Evolutionary conservation across 2,888 invertebrate genomes (phyloP).

Genomic region (Parascotia fuliginaria): DNA sequence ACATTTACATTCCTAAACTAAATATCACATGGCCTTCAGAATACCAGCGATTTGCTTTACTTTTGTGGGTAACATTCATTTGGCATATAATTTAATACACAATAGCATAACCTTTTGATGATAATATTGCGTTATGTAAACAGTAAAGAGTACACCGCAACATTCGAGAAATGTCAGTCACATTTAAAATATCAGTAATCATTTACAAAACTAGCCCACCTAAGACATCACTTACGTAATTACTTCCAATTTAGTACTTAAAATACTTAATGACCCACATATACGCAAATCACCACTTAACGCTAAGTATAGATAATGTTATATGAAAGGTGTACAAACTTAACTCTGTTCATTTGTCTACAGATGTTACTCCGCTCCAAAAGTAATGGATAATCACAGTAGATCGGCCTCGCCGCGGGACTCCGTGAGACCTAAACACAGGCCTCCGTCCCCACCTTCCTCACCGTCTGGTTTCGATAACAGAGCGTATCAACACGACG

Average conservation of each 20-base stretch:
- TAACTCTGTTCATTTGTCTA: conserved; percentile 32
- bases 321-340: not conserved
- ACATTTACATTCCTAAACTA: conserved; percentile 22
- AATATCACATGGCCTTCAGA: conserved; percentile 17
- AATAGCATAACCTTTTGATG: conserved; percentile 21
- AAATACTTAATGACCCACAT: conserved; percentile 35
- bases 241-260: not conserved
- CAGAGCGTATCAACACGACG: conserved; percentile 75
- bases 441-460: conserved; percentile 74
- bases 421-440: conserved; percentile 77
- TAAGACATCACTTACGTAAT: conserved; percentile 13
- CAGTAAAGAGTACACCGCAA: conserved; percentile 16
- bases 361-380: conserved; percentile 84
- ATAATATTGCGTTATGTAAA: conserved; percentile 14
- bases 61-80: conserved; percentile 9
- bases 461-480: conserved; percentile 78
- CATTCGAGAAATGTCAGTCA: conserved; percentile 15
- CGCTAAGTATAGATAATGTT: conserved; percentile 20
- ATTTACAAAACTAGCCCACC: conserved; percentile 13
- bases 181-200: not conserved
- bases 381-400: conserved; percentile 82
- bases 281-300: conserved; percentile 28
- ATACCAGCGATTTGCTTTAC: conserved; percentile 14
- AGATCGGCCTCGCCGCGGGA: conserved; percentile 83
- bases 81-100: conserved; percentile 6